A percentile compares a stretch with the other conserved stretches of the same genome.
Evolutionary conservation across 35 echinoderm and acorn worm species (phyloP).

Genomic region (Patiria miniata): DNA sequence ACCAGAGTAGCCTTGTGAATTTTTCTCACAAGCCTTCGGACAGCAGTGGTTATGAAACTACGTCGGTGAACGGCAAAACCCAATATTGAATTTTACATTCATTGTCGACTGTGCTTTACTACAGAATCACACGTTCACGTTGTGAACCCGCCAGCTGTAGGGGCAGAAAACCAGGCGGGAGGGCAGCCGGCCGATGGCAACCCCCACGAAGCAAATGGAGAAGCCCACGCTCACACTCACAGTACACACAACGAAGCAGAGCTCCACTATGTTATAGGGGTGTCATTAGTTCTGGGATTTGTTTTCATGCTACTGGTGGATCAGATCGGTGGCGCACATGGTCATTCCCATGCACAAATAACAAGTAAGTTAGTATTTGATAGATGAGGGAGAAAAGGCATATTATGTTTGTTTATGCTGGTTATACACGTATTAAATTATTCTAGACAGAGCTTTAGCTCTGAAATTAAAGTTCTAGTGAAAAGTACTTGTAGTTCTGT

Average conservation of each 20-base stretch:
- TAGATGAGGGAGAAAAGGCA: too few species aligned
- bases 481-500: too few species aligned
- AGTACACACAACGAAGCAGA: slow-evolving; percentile 61
- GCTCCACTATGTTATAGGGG: slow-evolving; percentile 82
- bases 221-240: slow-evolving; percentile 28
- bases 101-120: neutral
- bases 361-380: slow-evolving; percentile 46
- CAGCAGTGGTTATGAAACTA: too few species aligned
- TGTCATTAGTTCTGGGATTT: slow-evolving; percentile 94
- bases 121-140: slow-evolving; percentile 35
- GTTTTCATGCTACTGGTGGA: slow-evolving; percentile 98
- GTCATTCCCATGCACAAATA: slow-evolving; percentile 64
- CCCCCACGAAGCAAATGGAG: slow-evolving; percentile 22
- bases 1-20: too few species aligned
- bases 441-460: too few species aligned
- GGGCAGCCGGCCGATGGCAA: slow-evolving; percentile 32
- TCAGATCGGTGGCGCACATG: slow-evolving; percentile 76
- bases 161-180: slow-evolving; percentile 24
- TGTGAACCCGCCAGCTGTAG: slow-evolving; percentile 19
- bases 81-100: too few species aligned
- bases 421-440: too few species aligned
- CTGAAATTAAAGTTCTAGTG: too few species aligned
- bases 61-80: too few species aligned
- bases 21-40: too few species aligned
- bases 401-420: too few species aligned